These are phyloP conservation scores for Dryas iulia DNA, from an alignment of 1,140 invertebrate species.

Conservation along the genomic window DNA sequence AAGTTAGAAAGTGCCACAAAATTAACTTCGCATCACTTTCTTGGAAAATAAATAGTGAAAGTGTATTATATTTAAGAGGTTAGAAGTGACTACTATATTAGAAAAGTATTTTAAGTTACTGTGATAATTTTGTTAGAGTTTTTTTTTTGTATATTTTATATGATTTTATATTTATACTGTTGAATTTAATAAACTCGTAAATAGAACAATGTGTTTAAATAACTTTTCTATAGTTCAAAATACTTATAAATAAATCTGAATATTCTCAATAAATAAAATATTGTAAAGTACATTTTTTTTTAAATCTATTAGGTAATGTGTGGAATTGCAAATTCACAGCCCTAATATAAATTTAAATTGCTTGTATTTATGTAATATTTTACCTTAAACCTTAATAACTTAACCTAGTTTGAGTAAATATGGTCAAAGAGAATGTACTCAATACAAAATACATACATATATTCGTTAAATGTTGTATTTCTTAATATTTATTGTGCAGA, in stretches of 20 bases:
- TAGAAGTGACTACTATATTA: conserved; percentile 19
- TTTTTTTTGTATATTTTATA: conserved; percentile 27
- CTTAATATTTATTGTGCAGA: too few species aligned
- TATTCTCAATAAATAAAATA: background rate
- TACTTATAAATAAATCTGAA: background rate
- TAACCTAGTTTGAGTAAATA: background rate
- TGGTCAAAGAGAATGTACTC: conserved; percentile 1
- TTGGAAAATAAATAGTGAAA: conserved; percentile 25
- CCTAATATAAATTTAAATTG: too few species aligned
- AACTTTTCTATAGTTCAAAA: background rate
- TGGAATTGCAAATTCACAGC: background rate
- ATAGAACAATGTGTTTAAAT: background rate
- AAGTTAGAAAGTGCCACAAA: conserved; percentile 60
- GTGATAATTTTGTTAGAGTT: conserved; percentile 45
- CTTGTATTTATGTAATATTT: background rate
- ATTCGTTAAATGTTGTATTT: background rate
- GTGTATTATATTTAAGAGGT: conserved; percentile 24
- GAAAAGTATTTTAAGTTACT: conserved; percentile 43
- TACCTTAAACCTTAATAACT: background rate
- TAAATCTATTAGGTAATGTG: background rate
- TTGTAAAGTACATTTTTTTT: background rate
- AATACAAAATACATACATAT: background rate
- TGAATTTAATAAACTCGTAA: conserved; percentile 12
- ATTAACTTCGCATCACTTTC: conserved; percentile 35
- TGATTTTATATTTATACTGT: conserved; percentile 29